Percentiles rank a stretch among this genome's conserved stretches.
Evolutionary conservation across 2,888 invertebrate species (phyloP).

Genomic region (Pegoplata infirma): DNA sequence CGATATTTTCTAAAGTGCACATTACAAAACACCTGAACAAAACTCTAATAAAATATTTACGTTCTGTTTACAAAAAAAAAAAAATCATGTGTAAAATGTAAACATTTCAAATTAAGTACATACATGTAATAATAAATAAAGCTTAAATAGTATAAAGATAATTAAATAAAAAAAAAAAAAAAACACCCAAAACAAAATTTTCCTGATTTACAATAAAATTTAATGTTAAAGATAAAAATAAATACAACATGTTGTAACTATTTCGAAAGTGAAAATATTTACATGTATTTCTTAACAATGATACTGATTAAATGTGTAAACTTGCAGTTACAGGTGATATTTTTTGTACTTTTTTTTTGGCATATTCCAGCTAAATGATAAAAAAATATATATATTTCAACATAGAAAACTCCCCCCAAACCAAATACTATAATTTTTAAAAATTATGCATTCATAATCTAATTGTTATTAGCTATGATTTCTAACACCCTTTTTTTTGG

Average conservation of each 20-base stretch:
- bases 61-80: too few species aligned
- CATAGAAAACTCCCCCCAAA: not conserved
- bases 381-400: conserved; percentile 19
- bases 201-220: not conserved
- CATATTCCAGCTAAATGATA: conserved; percentile 16
- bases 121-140: not conserved
- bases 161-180: not conserved
- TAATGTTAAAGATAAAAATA: not conserved
- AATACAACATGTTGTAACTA: conserved; percentile 13
- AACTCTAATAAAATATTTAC: too few species aligned
- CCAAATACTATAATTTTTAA: not conserved
- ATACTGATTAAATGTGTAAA: not conserved
- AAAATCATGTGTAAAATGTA: not conserved
- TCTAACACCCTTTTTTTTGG: not conserved
- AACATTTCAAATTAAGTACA: not conserved
- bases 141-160: not conserved
- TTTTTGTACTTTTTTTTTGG: too few species aligned
- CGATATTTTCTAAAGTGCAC: too few species aligned
- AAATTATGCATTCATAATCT: not conserved
- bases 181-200: not conserved
- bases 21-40: too few species aligned
- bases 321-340: conserved; percentile 5
- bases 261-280: conserved; percentile 25
- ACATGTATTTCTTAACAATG: not conserved
- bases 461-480: not conserved